Evolutionary conservation across 2,113 vertebrate genomes (phyloP).

Genomic region (Ceuthmochares aereus): DNA sequence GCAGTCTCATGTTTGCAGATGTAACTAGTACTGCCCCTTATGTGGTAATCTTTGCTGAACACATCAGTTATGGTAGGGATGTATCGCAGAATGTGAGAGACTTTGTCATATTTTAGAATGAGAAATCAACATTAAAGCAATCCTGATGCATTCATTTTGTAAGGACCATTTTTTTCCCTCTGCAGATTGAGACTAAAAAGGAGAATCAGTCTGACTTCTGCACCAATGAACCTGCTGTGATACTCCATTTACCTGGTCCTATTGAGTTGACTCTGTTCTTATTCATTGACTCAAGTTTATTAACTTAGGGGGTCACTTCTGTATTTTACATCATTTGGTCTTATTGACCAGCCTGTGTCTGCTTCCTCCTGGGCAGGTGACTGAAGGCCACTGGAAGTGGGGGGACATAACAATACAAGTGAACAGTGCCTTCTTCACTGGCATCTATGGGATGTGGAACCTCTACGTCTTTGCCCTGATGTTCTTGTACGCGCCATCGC

Average conservation of each 20-base stretch:
- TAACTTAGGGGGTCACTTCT: background rate
- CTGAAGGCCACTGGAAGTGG: slow-evolving; percentile 97
- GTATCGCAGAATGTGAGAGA: fast-evolving
- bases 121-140: background rate
- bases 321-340: background rate
- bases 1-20: slow-evolving; percentile 25
- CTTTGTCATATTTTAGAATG: background rate
- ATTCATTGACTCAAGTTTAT: background rate
- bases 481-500: slow-evolving; percentile 96
- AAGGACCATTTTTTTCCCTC: background rate
- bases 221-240: background rate
- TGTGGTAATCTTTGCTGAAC: background rate
- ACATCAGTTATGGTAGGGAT: background rate
- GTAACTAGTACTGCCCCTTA: slow-evolving; percentile 30
- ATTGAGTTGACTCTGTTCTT: background rate
- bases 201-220: background rate
- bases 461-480: slow-evolving; percentile 97
- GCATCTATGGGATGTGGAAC: slow-evolving; percentile 99
- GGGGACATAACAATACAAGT: slow-evolving; percentile 88
- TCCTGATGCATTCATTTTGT: background rate
- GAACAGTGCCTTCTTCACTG: slow-evolving; percentile 97
- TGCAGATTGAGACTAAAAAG: background rate
- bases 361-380: slow-evolving; percentile 81
- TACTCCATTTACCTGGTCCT: background rate
- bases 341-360: background rate